phyloP scores from a whole-genome alignment of 2,888 invertebrate species.

The Drosophila vallismaia region DNA sequence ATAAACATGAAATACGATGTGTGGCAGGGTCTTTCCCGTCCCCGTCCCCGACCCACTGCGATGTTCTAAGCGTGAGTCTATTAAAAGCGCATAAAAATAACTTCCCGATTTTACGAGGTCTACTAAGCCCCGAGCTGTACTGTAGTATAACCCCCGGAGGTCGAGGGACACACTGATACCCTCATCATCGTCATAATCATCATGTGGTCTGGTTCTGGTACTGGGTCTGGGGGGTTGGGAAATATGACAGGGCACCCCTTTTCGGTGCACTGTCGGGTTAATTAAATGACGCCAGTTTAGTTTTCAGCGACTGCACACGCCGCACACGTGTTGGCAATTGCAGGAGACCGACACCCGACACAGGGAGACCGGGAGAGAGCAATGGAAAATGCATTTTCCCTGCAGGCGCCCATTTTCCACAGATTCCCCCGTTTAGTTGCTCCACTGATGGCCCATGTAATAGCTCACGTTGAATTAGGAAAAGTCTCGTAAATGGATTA shows the following conservation, averaged over 20 bases:
- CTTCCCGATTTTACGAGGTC: constrained; percentile 68
- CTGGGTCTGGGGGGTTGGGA: constrained; percentile 5
- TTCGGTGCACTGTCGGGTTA: constrained; percentile 64
- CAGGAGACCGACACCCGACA: constrained; percentile 12
- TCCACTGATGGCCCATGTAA: constrained; percentile 34
- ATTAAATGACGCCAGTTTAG: constrained; percentile 75
- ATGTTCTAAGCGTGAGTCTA: constrained; percentile 71
- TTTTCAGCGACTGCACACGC: constrained; percentile 51
- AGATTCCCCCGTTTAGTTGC: constrained; percentile 31
- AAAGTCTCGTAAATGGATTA: constrained; percentile 68
- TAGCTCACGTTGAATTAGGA: constrained; percentile 58
- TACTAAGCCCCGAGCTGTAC: constrained; percentile 20
- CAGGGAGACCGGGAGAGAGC: neutral
- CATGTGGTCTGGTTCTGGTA: constrained; percentile 46
- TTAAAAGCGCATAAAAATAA: constrained; percentile 80
- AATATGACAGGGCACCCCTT: constrained; percentile 17
- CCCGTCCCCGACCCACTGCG: neutral
- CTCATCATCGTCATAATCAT: constrained; percentile 53
- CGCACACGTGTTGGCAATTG: constrained; percentile 79
- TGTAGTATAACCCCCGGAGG: constrained; percentile 6
- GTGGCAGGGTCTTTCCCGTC: constrained; percentile 10
- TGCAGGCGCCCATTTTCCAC: constrained; percentile 18
- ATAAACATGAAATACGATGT: constrained; percentile 77
- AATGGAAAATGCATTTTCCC: constrained; percentile 40
- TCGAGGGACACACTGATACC: constrained; percentile 49